These are phyloP conservation scores for Chanos chanos DNA, from an alignment of 2,797 vertebrate species.

Conservation along the genomic window DNA sequence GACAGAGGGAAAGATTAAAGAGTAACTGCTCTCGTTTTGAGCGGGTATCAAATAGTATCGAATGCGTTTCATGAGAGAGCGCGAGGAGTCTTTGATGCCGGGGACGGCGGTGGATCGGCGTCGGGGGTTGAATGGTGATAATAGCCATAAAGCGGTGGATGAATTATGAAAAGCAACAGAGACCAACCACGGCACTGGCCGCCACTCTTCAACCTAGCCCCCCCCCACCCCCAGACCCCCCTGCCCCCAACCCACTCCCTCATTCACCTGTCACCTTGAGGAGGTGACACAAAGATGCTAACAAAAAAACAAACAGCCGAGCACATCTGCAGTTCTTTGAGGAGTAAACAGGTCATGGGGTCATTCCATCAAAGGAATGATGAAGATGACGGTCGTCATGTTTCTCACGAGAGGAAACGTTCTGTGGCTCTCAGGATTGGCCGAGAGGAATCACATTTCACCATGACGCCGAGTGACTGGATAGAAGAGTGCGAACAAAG, in stretches of 20 bases:
- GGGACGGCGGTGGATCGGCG: neutral
- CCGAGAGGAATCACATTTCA: neutral
- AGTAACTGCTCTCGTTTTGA: constrained; percentile 25
- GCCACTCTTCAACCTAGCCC: no score
- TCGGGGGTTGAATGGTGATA: neutral
- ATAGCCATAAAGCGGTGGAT: neutral
- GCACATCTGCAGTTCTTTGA: neutral
- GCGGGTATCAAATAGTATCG: constrained; percentile 32
- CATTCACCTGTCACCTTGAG: neutral
- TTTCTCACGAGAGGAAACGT: no score
- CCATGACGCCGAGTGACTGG: neutral
- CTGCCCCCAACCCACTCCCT: neutral
- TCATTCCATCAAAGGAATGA: no score
- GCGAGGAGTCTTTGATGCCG: constrained; percentile 36
- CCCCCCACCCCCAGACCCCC: neutral
- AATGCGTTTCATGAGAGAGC: constrained; percentile 34
- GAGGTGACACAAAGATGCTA: neutral
- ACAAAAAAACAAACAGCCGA: neutral
- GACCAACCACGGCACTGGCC: neutral
- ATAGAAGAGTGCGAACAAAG: no score
- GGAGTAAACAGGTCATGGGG: no score
- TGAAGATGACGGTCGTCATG: no score
- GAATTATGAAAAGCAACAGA: constrained; percentile 7
- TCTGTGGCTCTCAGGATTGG: no score
- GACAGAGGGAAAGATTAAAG: constrained; percentile 46